A percentile compares a stretch with the other conserved stretches of the same genome.
These are phyloP conservation scores for Salvator merianae DNA, from an alignment of 2,113 vertebrate species.

Conservation along the genomic window DNA sequence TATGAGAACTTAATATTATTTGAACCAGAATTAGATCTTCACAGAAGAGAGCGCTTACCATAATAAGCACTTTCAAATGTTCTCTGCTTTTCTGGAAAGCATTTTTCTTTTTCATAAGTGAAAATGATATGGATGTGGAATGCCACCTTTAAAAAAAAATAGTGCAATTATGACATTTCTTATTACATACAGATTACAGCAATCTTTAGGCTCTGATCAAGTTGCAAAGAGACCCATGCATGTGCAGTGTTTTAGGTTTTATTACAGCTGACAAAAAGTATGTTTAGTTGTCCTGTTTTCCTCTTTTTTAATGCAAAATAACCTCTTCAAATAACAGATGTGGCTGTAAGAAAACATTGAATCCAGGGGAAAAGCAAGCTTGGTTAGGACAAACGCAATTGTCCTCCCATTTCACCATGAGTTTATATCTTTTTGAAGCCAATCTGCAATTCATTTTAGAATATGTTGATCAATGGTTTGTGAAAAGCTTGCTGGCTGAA, in stretches of 20 bases:
- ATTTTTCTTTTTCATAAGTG: neutral
- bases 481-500: slow-evolving; percentile 40
- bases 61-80: slow-evolving; percentile 28
- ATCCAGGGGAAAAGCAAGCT: neutral
- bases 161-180: slow-evolving; percentile 43
- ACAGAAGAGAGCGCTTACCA: slow-evolving; percentile 36
- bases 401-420: neutral
- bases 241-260: slow-evolving; percentile 46
- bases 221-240: neutral
- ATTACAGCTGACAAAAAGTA: slow-evolving; percentile 55
- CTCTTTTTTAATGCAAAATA: slow-evolving; percentile 32
- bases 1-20: slow-evolving; percentile 21
- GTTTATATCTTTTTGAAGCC: neutral
- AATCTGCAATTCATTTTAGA: slow-evolving; percentile 19
- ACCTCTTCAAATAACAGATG: slow-evolving; percentile 13
- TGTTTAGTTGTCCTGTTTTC: slow-evolving; percentile 36
- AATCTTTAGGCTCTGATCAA: slow-evolving; percentile 24
- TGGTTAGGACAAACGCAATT: neutral
- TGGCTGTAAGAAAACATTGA: slow-evolving; percentile 1
- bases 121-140: slow-evolving; percentile 57
- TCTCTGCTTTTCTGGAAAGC: slow-evolving; percentile 51
- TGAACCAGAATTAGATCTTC: slow-evolving; percentile 18
- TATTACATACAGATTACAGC: slow-evolving; percentile 15
- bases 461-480: slow-evolving; percentile 51
- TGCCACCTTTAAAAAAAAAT: slow-evolving; percentile 43